Evolutionary conservation across 30 jellyfish, hydroid and myxozoan genomes (phyloP), one percentile per base, ranked within the genome.

Genomic region (Aurelia sp.): DNA sequence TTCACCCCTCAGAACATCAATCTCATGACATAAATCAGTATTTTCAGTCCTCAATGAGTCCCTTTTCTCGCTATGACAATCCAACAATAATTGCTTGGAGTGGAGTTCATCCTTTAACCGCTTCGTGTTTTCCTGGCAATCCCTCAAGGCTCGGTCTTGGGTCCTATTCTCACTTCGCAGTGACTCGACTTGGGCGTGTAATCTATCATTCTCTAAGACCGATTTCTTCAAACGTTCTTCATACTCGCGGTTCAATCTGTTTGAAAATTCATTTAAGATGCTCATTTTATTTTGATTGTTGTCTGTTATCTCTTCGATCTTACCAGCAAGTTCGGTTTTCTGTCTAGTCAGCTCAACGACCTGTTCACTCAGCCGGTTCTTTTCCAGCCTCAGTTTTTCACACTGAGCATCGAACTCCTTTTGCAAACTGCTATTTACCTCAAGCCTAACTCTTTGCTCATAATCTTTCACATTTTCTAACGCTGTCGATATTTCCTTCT

Each of bases 291-390:
- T 52, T 13, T 60, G 64, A 11, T 58, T 74, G 72, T 67, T 51
- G 20, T 63, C 86, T 24, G 80, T 82, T 35, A 95, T 31, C 16
- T 84, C 88, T 30, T 86, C 83, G 40, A 89, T 27, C 74, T 63
- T 76, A 47, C 88, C 91, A 64, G 91, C 35, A 38, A 92, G 90
- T 20, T 81, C 72, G 27, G 48, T 48, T 40, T 87, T 87, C 74
- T 95, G 96, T 62, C 75, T 78, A n/a, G 81, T 81, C 87, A 89
- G 67, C 24, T 60, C 55, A 22, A 31, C 77, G 38, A 88, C 80
- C 51, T 95, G 96, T 17, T 80, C 93, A 30, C 58, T 74, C 75
- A 95, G 87, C 74, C 85, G 87, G 41, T 81, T 83, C 76, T 95
- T 95, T 55, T 79, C 92, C 22, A 58, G 76, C 33, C 85, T 63